Evolutionary conservation across 2,797 vertebrate species (phyloP).

Genomic region (Urocyon cinereoargenteus): DNA sequence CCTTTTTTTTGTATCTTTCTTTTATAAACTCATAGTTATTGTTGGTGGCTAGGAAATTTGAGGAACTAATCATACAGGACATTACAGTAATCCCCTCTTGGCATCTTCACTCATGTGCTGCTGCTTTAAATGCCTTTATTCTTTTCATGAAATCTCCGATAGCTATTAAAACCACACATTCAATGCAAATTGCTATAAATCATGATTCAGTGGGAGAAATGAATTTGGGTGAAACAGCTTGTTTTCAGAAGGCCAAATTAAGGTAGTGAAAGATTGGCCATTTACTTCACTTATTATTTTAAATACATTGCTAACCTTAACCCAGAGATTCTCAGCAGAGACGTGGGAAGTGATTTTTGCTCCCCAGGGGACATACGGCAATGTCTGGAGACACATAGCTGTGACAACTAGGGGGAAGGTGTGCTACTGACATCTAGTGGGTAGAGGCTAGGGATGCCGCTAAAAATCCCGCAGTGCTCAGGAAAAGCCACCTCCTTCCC

Average conservation of each 20-base stretch:
- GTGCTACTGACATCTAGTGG: conserved; percentile 64
- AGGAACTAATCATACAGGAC: background rate
- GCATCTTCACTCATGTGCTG: background rate
- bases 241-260: conserved; percentile 9
- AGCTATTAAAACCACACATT: background rate
- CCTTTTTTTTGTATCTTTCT: background rate
- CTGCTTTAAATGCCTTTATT: background rate
- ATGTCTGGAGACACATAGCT: background rate
- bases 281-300: background rate
- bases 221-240: background rate
- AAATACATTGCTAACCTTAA: background rate
- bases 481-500: background rate
- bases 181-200: background rate
- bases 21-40: conserved; percentile 27
- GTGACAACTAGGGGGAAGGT: background rate
- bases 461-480: background rate
- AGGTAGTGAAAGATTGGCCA: conserved; percentile 1
- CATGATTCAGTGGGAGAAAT: background rate
- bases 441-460: background rate
- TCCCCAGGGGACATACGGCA: background rate
- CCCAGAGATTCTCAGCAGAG: background rate
- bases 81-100: background rate
- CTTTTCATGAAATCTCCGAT: conserved; percentile 22
- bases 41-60: background rate
- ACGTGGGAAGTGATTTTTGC: background rate